Evolutionary conservation across 2,888 invertebrate species (phyloP), one percentile per base, ranked within the genome.

Genomic region (Drosophila koepferae): DNA sequence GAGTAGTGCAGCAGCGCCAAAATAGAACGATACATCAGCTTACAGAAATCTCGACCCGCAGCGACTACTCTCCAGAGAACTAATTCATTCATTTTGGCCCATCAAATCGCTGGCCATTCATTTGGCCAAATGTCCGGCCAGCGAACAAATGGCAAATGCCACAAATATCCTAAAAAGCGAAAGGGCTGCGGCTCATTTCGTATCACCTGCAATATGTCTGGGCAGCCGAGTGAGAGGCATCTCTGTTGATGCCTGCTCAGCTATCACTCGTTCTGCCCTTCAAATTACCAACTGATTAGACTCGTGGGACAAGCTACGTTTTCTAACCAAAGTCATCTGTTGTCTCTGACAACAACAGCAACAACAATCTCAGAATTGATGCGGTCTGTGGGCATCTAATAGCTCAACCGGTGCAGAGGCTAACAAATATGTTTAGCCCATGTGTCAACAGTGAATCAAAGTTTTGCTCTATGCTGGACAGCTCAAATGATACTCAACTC

Each of bases 261-360:
- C 66, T 40, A 77, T 78, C 88, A 77, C 72, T 77, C 85, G 77
- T 63, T 61, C 64, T 78, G 78, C 81, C 85, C 86, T 80, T 86
- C 85, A 86, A 87, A 89, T 87, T 88, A 82, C 83, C 71, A 74
- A 77, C 86, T 83, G 88, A 89, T 87, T 87, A 88, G 88, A 90
- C 87, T 83, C 90, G 63, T 67, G 86, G 88, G 86, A 86, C 65
- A 60, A 41, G 18, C 46, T 9, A 31, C 28, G 48, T 28, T 14
- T 43, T 38, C 60, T 53, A 72, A 54, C 74, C 68, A 77, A 48
- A 66, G 58, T 54, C 82, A 84, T 86, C 77, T 67, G 76, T 75
- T 81, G 81, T 72, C 80, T 77, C 72, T 68, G 63, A 68, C 63
- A 71, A 8, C 44, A 20, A 7, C 7, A 31, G 10, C 49, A 62